Conservation (phyloP, 2,797 vertebrate genomes). For the Pantherophis alleghaniensis region DNA sequence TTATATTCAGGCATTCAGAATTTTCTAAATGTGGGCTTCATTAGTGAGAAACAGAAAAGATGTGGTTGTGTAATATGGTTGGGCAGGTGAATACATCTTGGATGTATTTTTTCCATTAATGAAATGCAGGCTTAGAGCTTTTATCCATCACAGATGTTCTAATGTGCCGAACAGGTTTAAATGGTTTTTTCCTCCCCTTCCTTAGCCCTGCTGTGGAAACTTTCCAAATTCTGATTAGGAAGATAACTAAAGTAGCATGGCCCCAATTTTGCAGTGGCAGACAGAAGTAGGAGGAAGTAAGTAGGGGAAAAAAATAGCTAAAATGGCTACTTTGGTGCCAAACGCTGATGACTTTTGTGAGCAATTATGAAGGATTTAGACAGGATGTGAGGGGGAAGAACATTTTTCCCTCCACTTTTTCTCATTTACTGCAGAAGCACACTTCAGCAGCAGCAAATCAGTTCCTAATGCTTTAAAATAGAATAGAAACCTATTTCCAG, state of each 20-base stretch:
- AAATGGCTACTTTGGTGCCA: conserved; percentile 37
- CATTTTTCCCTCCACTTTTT: conserved; percentile 7
- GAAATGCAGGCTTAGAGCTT: background rate
- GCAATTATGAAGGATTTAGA: conserved; percentile 8
- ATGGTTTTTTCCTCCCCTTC: fast-evolving
- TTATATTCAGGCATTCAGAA: background rate
- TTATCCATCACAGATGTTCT: background rate
- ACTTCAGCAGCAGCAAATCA: conserved; percentile 29
- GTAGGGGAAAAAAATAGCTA: background rate
- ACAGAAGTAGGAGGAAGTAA: background rate
- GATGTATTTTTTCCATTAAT: background rate
- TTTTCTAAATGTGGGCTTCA: background rate
- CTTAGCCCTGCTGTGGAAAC: background rate
- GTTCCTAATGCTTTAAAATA: conserved; percentile 19
- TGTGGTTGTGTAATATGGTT: background rate
- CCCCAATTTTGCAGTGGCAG: background rate
- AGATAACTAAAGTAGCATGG: conserved; percentile 13
- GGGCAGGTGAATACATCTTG: background rate
- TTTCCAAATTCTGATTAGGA: conserved; percentile 8
- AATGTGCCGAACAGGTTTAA: conserved; percentile 8
- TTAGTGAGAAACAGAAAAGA: background rate
- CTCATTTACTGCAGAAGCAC: conserved; percentile 3
- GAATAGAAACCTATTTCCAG: conserved; percentile 20
- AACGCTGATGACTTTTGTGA: conserved; percentile 26
- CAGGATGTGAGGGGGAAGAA: background rate